Evolutionary conservation across 2,797 vertebrate species (phyloP), one percentile per base, ranked within the genome.

Genomic region (Phrynocephalus forsythii): DNA sequence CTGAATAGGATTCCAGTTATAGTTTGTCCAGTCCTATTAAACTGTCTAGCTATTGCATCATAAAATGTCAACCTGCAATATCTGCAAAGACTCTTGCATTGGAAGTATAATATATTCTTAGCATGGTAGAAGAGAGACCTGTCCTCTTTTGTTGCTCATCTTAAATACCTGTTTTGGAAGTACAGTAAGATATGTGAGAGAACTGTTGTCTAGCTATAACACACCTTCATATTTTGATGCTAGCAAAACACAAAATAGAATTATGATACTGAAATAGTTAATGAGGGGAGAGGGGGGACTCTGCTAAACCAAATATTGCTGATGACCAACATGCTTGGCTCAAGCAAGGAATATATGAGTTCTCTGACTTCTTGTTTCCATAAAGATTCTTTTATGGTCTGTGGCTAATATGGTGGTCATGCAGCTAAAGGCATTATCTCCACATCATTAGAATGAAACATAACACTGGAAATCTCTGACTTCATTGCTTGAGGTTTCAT

Each of bases 371-470:
- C 83, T 87, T 92, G 92, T 91, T 94, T 95, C 95, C 93, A 93
- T 92, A 92, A 95, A 95, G 91, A 84, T 94, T 95, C 93, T 94
- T 96, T 96, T 95, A 96, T 92, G 91, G 94, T 87, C 93, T 96
- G 94, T 95, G 92, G 94, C 95, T 97, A 97, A 97, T 84, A 16
- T 90, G 89, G 94, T 93, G 90, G 94, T 95, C 96, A 95, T 96
- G 95, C 91, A 94, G 96, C 95, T 97, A 93, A 96, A 95, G 93
- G 92, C 93, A 95, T 96, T 96, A 96, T 97, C 96, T 96, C 96
- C 95, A 95, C 94, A 94, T 97, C 95, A 93, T 96, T 95, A 95
- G 88, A 94, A 91, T 91, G 96, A 96, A 97, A 96, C 93, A 90
- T 92, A 95, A 96, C 92, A 94, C 95, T 91, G 86, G 87, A 84